Evolutionary conservation across 2,888 invertebrate genomes (phyloP), one percentile per base, ranked within the genome.

Genomic region (Eutolmus rufibarbis): DNA sequence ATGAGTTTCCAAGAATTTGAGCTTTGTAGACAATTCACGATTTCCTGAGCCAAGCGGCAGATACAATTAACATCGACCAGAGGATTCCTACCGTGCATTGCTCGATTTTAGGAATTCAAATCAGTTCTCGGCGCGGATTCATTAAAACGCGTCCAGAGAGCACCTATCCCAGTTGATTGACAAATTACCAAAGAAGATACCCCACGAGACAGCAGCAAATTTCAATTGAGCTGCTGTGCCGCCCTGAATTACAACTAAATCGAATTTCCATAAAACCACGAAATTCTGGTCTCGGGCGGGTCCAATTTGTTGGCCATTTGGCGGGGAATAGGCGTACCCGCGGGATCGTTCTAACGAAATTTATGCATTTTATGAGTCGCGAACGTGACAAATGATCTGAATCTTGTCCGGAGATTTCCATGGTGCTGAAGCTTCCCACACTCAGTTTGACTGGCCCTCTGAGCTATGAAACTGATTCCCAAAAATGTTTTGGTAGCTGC

Each of bases 251-350:
- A 84, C 84, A 84, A 84, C 84, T 84, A 84, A 84, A 84, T 84
- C 19, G 84, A 74, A 84, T 84, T 84, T 84, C 84, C 84, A 84
- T 84, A 84, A 84, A 84, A 84, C 84, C 84, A 84, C 84, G 66
- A 84, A 84, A 84, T 84, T 84, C 74, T 84, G 74, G 74, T 84
- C 84, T n/a, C 43, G 37, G 23, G 23, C 66, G 43, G 43, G 57
- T 19, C 84, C 84, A 84, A 84, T 74, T 84, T 74, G 74, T 40
- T 37, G 57, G 66, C 8, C 40, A 74, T 84, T 82, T 82, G 28
- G 23, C 46, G 31, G 79, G 16, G 79, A 5, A 40, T 16, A 23
- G 28, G 23, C 16, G 12, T 46, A 79, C 23, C 43, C 28, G 8
- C 40, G 79, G 79, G 43, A 31, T 40, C 40, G 74, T 43, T 84